Base-by-base conservation (phyloP, 1,140 invertebrate species). In the Lordiphosa clarofinis region DNA sequence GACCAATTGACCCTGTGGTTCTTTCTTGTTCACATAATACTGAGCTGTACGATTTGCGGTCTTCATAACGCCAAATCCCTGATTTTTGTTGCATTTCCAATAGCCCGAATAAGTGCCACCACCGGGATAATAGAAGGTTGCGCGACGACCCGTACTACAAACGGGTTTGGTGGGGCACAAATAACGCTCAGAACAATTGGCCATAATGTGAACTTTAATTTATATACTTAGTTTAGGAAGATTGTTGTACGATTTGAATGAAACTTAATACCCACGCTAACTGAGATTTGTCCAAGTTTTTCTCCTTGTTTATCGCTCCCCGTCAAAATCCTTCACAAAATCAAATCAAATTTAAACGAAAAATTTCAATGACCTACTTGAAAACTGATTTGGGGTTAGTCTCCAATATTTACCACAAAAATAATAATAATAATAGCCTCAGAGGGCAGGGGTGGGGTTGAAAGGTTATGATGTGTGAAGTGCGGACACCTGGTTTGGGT, bases 21-120 rank as follows among this genome's bases (percentile, higher is more conserved):
- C 8, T 44, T 73, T 67, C 50, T 74, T 73, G 19, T 57, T 40
- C 6, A 56, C 39, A 57, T 44, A 66, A 37, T 62, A 36, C 28
- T 40, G 38, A 19, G 46, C 35, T 9, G 15, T 55, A 10, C 73
- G 73, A 6, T 68, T 60, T 2, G 54, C 46, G 0, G 65, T 54
- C 5, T 44, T 57, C 56, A 74, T 79, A 0, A 65, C 40, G 4
- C 73, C 81, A 50, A 56, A 86, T 3, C 64, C 73, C 8, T 79
- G 62, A 21, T 68, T 66, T 40, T 84, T 50, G 36, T 75, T 88
- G 36, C 59, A 63, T n/a, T 50, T 10, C 86, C 86, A 88, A 36
- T 71, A 79, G 8, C 86, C 81, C 4, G 65, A 49, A 38, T 88
- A 88, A 31, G 43, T 62, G 4, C 81, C 86, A 4, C 86, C 81